Evolutionary conservation across 2,888 invertebrate genomes (phyloP).

Genomic region (Acrobeloides nanus): DNA sequence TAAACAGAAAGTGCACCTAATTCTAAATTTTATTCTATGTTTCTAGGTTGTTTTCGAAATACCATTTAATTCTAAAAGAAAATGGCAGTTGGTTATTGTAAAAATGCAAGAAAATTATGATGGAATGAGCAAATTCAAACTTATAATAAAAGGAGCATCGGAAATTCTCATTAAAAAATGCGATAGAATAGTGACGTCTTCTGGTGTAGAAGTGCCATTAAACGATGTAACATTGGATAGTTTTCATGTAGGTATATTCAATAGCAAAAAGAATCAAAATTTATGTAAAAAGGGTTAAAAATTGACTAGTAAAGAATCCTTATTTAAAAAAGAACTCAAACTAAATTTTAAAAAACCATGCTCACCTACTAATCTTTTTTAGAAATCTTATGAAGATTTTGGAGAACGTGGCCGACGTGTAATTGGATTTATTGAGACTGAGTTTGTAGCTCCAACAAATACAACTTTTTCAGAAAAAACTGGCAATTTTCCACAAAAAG

Average conservation of each 20-base stretch:
- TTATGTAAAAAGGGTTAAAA: too few relatives aligned
- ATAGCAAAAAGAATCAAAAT: too few relatives aligned
- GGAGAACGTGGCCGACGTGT: constrained; percentile 37
- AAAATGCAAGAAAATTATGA: too few relatives aligned
- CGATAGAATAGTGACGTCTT: constrained; percentile 9
- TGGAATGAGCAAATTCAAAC: too few relatives aligned
- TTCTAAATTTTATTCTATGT: too few relatives aligned
- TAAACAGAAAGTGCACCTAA: too few relatives aligned
- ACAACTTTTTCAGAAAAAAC: constrained; percentile 23
- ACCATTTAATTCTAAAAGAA: too few relatives aligned
- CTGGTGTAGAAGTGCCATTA: constrained; percentile 9
- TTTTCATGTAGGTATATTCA: constrained; percentile 4
- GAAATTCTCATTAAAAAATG: constrained; percentile 11
- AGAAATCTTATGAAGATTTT: constrained; percentile 19
- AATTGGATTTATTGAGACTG: constrained; percentile 46
- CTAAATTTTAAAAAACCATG: too few relatives aligned
- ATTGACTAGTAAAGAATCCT: too few relatives aligned
- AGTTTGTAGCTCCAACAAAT: constrained; percentile 33
- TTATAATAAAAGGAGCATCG: constrained; percentile 23
- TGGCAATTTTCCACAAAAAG: constrained; percentile 26
- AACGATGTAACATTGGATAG: neutral
- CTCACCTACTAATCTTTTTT: constrained; percentile 5
- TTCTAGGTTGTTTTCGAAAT: too few relatives aligned
- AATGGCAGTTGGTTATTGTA: too few relatives aligned
- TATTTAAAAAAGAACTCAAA: too few relatives aligned